A percentile compares a stretch with the other conserved stretches of the same genome.
These are phyloP conservation scores for Loris lydekkerianus DNA, from an alignment of 2,797 vertebrate genomes.

Conservation along the genomic window DNA sequence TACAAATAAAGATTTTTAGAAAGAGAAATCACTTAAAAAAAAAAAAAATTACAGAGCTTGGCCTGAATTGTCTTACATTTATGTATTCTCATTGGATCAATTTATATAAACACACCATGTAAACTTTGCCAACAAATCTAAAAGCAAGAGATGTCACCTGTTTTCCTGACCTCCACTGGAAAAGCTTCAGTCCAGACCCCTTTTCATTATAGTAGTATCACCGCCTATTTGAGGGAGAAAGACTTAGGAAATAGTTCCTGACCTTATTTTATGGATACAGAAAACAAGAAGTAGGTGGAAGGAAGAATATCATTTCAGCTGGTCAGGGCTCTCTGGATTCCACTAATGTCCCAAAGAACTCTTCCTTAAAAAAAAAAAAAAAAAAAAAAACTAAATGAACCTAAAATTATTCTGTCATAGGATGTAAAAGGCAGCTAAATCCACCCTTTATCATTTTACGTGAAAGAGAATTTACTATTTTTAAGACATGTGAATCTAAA, in stretches of 20 bases:
- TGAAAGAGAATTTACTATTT: slow-evolving; percentile 22
- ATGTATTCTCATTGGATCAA: neutral
- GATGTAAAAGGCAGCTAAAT: slow-evolving; percentile 19
- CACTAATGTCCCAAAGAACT: neutral
- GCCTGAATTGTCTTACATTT: neutral
- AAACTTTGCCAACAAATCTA: neutral
- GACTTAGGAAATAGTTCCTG: neutral
- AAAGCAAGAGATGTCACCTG: neutral
- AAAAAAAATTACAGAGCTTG: neutral
- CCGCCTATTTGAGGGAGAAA: neutral
- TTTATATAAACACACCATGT: neutral
- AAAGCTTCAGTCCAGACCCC: neutral
- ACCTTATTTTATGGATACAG: neutral
- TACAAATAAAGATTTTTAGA: slow-evolving; percentile 22
- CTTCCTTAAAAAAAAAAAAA: neutral
- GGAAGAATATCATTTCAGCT: neutral
- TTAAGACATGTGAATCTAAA: neutral
- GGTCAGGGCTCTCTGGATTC: neutral
- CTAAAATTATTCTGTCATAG: neutral
- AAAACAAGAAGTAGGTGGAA: neutral
- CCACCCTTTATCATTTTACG: neutral
- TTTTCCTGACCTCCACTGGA: neutral
- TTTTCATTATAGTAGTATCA: neutral
- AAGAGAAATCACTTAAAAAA: neutral
- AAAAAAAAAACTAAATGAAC: neutral